Conservation (phyloP, 2,113 vertebrate species). For the Pipra filicauda region DNA sequence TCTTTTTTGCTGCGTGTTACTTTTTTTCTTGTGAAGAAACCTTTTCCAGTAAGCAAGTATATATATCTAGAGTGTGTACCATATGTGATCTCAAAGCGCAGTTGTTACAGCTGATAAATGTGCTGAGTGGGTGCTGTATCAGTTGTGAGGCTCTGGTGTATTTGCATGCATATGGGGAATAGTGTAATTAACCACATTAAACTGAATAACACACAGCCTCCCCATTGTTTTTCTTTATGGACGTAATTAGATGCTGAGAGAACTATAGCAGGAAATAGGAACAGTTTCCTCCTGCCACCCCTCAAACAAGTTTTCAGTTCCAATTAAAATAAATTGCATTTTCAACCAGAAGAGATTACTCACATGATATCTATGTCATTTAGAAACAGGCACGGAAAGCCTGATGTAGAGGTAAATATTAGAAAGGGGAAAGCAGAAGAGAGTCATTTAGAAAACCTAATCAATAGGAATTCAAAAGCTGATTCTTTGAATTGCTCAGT, state of each 20-base stretch:
- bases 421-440: not conserved
- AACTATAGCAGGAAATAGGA: constrained; percentile 28
- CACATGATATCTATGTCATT: not conserved
- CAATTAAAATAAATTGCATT: constrained; percentile 61
- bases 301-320: constrained; percentile 46
- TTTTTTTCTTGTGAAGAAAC: not conserved
- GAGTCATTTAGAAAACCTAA: not conserved
- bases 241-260: constrained; percentile 35
- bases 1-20: not conserved
- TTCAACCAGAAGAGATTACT: constrained; percentile 29
- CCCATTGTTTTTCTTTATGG: constrained; percentile 22
- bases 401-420: not conserved
- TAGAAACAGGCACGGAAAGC: not conserved
- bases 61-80: not conserved
- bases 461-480: not conserved
- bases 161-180: not conserved
- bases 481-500: not conserved
- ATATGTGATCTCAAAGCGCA: not conserved
- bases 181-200: constrained; percentile 12
- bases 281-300: constrained; percentile 43
- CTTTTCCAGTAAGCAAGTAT: not conserved
- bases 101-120: not conserved
- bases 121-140: not conserved
- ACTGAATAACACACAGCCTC: not conserved
- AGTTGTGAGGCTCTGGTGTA: not conserved